Percentiles rank a stretch among this genome's conserved stretches.
phyloP scores from a whole-genome alignment of 2,797 vertebrate species.

The Ciconia nigra region DNA sequence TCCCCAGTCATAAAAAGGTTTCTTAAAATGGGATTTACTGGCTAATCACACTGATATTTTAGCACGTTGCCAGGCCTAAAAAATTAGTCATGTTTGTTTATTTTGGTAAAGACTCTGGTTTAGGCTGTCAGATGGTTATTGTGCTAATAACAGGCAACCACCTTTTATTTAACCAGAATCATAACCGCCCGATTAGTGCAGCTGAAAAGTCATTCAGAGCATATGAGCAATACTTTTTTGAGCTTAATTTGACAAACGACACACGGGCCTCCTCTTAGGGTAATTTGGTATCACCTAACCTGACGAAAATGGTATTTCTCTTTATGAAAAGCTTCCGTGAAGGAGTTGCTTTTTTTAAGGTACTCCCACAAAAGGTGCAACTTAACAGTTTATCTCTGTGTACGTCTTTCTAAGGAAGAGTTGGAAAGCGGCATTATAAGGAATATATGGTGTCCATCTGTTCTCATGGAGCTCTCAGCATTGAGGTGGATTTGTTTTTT shows the following conservation, averaged over 20 bases:
- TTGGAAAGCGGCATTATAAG: conserved; percentile 55
- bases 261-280: not conserved
- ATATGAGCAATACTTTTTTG: conserved; percentile 24
- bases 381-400: conserved; percentile 50
- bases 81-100: conserved; percentile 80
- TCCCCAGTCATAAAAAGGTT: conserved; percentile 83
- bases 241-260: not conserved
- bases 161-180: conserved; percentile 57
- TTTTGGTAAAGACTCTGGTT: conserved; percentile 75
- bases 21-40: conserved; percentile 84
- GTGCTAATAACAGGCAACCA: conserved; percentile 33
- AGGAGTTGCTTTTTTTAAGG: conserved; percentile 38
- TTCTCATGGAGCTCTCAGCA: conserved; percentile 76
- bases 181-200: not conserved
- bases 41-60: conserved; percentile 84
- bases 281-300: conserved; percentile 3
- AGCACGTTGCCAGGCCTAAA: conserved; percentile 77
- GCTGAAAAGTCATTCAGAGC: conserved; percentile 20
- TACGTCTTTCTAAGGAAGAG: conserved; percentile 38
- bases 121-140: conserved; percentile 61
- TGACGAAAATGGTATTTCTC: conserved; percentile 31
- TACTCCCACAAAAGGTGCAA: conserved; percentile 54
- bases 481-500: conserved; percentile 78
- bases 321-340: conserved; percentile 1
- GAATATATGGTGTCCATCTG: conserved; percentile 76